These are phyloP conservation scores for Brachyopa scutellaris DNA, from an alignment of 2,888 invertebrate species.

Conservation along the genomic window DNA sequence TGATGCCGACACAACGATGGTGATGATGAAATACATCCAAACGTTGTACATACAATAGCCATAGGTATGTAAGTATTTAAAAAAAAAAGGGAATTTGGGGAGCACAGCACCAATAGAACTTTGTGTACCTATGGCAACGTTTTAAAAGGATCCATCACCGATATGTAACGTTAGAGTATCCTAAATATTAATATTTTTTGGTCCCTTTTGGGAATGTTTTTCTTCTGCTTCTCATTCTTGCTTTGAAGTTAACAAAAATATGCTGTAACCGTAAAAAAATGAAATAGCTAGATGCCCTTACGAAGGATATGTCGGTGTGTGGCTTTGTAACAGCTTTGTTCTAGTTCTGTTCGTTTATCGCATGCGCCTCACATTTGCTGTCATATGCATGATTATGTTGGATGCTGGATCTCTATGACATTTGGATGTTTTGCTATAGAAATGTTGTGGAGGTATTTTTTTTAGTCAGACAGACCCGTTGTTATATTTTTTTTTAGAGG, in stretches of 20 bases:
- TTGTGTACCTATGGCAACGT: not conserved
- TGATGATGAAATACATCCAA: conserved; percentile 15
- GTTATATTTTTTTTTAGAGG: too few species aligned
- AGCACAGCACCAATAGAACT: not conserved
- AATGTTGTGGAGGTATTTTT: too few species aligned
- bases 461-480: too few species aligned
- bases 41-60: not conserved
- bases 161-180: conserved; percentile 46
- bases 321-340: conserved; percentile 19
- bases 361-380: too few species aligned
- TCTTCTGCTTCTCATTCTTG: too few species aligned
- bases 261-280: conserved; percentile 50
- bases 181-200: conserved; percentile 64
- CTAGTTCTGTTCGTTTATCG: not conserved
- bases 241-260: conserved; percentile 39
- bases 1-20: conserved; percentile 17
- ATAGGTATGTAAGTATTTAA: not conserved
- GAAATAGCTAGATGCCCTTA: conserved; percentile 33
- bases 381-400: too few species aligned
- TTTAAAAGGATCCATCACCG: conserved; percentile 60
- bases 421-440: too few species aligned
- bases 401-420: too few species aligned
- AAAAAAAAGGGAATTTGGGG: conserved; percentile 3
- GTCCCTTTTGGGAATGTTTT: conserved; percentile 43
- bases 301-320: conserved; percentile 8